Percentiles rank a stretch among this genome's conserved stretches.
Conservation (phyloP, 1,140 invertebrate species). For the Bathynomus jamesi region DNA sequence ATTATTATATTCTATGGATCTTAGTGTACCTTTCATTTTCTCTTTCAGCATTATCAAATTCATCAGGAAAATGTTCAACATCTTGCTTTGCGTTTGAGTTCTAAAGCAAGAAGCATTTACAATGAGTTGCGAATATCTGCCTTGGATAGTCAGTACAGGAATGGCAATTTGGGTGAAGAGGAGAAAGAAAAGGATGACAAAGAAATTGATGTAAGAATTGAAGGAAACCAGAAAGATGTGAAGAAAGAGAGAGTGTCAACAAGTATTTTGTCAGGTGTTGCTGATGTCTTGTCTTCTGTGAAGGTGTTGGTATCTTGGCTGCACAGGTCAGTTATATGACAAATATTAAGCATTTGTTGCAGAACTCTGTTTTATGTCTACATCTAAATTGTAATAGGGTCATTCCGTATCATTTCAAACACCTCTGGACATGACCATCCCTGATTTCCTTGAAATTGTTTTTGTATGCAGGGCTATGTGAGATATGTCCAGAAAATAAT, state of each 20-base stretch:
- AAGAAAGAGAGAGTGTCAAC: conserved; percentile 48
- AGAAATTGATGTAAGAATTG: conserved; percentile 35
- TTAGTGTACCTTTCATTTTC: conserved; percentile 15
- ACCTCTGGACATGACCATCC: no score
- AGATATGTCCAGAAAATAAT: no score
- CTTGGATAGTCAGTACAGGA: conserved; percentile 9
- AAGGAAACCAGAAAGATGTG: no score
- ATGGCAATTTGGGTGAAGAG: conserved; percentile 17
- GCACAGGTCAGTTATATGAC: conserved; percentile 53
- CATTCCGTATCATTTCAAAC: no score
- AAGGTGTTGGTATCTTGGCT: conserved; percentile 82
- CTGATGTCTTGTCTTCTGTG: conserved; percentile 68
- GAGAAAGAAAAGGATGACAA: conserved; percentile 15
- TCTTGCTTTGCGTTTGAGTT: conserved; percentile 72
- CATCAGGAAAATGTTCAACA: conserved; percentile 84
- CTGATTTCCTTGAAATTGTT: no score
- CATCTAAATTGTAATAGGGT: no score
- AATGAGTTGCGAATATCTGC: conserved; percentile 51
- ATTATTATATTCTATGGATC: neutral
- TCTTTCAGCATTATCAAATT: conserved; percentile 73
- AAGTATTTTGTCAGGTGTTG: conserved; percentile 49
- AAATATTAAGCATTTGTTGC: no score
- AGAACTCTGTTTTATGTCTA: no score
- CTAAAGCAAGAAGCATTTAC: conserved; percentile 68
- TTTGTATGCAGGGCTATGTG: no score